Evolutionary conservation across 2,113 vertebrate genomes (phyloP), one percentile per base, ranked within the genome.

Genomic region (Euleptes europaea): DNA sequence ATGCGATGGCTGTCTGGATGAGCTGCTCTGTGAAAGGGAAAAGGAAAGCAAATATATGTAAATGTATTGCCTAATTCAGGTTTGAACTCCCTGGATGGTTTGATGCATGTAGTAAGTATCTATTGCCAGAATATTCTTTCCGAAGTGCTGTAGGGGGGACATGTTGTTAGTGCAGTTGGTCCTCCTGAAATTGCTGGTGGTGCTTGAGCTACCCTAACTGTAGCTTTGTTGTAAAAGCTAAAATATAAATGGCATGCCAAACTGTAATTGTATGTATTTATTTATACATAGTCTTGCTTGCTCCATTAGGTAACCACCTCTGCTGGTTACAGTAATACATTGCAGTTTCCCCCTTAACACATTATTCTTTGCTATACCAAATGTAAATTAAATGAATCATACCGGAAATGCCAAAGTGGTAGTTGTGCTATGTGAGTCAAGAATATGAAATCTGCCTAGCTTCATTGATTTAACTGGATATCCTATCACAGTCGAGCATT

Each of bases 151-250:
- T 88, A 85, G 90, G 87, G 83, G 91, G 23, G 80, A 57, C 82
- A 44, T 90, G 47, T 82, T 86, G 42, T 83, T 86, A 80, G 6
- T 83, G 44, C 28, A 83, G 85, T 28, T 87, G 87, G 85, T 81
- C 90, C 65, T 87, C 65, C 70, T 81, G 72, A 65, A 12, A 4
- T 65, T 65, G 71, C 10, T 86, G 60, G 19, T 89, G 78, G 83
- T 88, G 70, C 70, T 85, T 79, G 66, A 88, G 79, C 75, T 90
- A 70, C 1, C 66, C 73, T 88, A 85, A 91, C 80, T 80, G 23
- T 93, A 80, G 40, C 21, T 42, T 92, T 94, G 75, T 73, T 94
- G 44, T 94, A 94, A 95, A 94, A 93, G 90, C 87, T 94, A 23
- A 89, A 94, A 78, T 60, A 79, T 89, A 82, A 93, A 82, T 85